Conservation (phyloP, 2,888 invertebrate genomes). For the Pristionchus entomophagus region DNA sequence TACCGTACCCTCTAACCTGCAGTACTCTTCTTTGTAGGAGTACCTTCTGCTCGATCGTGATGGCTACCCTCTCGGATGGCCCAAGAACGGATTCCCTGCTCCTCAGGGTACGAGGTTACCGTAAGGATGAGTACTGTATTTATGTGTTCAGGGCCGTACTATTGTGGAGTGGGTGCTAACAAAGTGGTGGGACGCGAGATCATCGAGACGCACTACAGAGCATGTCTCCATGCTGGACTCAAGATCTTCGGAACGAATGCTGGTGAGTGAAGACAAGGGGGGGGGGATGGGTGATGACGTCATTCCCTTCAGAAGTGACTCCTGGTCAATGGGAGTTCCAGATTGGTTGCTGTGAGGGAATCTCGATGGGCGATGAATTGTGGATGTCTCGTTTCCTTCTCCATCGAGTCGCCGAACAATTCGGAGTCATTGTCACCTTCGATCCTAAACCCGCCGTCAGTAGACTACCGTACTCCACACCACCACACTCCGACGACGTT, state of each 20-base stretch:
- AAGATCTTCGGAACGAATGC: slow-evolving; percentile 94
- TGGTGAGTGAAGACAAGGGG: slow-evolving; percentile 81
- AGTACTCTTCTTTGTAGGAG: slow-evolving; percentile 69
- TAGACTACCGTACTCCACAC: slow-evolving; percentile 71
- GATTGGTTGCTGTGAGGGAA: slow-evolving; percentile 79
- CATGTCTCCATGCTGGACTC: slow-evolving; percentile 93
- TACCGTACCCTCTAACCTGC: neutral
- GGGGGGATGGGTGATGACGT: neutral
- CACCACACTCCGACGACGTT: slow-evolving; percentile 55
- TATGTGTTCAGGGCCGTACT: slow-evolving; percentile 81
- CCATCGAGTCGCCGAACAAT: slow-evolving; percentile 78
- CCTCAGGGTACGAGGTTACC: slow-evolving; percentile 69
- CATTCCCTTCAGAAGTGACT: slow-evolving; percentile 57
- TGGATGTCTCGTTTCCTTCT: slow-evolving; percentile 78
- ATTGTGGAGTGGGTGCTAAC: slow-evolving; percentile 96
- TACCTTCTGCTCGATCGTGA: slow-evolving; percentile 78
- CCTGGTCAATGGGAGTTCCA: slow-evolving; percentile 76
- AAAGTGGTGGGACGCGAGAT: slow-evolving; percentile 95
- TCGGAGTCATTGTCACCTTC: slow-evolving; percentile 77
- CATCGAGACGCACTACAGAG: slow-evolving; percentile 94
- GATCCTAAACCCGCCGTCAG: slow-evolving; percentile 71
- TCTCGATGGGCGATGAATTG: slow-evolving; percentile 78
- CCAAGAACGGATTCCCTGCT: slow-evolving; percentile 73
- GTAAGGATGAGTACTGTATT: neutral
- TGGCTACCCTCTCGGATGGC: slow-evolving; percentile 75